These are phyloP conservation scores for Plectrocnemia conspersa DNA, from an alignment of 1,140 invertebrate species.

Conservation along the genomic window DNA sequence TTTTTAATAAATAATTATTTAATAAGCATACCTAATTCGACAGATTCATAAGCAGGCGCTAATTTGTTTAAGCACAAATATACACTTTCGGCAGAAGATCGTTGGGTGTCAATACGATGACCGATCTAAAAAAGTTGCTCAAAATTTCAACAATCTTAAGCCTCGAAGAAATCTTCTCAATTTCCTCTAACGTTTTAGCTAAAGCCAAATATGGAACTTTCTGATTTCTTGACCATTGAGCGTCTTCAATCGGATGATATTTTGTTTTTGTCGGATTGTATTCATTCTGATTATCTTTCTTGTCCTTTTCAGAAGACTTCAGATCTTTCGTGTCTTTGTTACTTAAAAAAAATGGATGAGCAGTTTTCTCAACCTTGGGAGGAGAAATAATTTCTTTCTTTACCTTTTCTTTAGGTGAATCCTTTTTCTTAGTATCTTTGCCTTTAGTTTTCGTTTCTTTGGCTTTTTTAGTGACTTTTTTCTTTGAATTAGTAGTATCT, in stretches of 20 bases:
- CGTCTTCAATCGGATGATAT: slow-evolving; percentile 89
- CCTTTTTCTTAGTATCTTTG: neutral
- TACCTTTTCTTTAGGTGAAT: neutral
- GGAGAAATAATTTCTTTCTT: neutral
- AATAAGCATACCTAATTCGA: slow-evolving; percentile 41
- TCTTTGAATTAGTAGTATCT: slow-evolving; percentile 30
- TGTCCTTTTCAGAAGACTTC: slow-evolving; percentile 3
- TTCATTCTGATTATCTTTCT: no score
- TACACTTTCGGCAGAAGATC: slow-evolving; percentile 85
- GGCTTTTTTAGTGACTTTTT: slow-evolving; percentile 34
- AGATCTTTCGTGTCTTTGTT: neutral
- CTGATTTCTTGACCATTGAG: slow-evolving; percentile 75
- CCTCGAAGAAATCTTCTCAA: slow-evolving; percentile 83
- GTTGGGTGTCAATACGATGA: slow-evolving; percentile 79
- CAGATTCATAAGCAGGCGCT: slow-evolving; percentile 88
- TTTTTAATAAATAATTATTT: slow-evolving; percentile 15
- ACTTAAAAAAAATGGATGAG: slow-evolving; percentile 2
- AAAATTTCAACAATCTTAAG: slow-evolving; percentile 94
- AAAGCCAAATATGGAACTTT: slow-evolving; percentile 90
- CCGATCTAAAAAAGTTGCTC: slow-evolving; percentile 90
- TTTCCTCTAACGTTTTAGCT: slow-evolving; percentile 83
- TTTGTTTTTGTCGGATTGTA: slow-evolving; percentile 75
- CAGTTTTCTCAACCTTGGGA: slow-evolving; percentile 1
- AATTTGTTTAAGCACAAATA: slow-evolving; percentile 95
- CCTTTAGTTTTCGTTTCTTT: neutral